phyloP scores from a whole-genome alignment of 1,140 invertebrate genomes.

The Macrosteles quadrilineatus region DNA sequence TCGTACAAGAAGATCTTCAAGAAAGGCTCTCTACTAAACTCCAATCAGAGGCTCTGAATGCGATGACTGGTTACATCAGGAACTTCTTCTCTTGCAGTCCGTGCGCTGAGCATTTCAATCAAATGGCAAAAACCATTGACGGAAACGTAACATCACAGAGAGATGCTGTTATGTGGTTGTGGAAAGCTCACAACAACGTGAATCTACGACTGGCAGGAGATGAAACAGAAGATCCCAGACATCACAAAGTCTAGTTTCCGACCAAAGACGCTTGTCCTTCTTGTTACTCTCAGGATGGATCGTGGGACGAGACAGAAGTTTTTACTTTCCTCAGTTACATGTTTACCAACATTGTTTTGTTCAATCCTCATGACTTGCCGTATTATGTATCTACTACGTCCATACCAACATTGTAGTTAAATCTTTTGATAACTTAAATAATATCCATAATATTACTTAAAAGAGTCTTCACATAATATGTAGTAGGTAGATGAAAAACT shows the following conservation, averaged over 20 bases:
- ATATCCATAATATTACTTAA: no score
- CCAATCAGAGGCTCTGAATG: constrained; percentile 69
- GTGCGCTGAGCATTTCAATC: constrained; percentile 83
- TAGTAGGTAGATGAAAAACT: no score
- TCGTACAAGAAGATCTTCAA: constrained; percentile 55
- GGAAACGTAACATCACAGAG: constrained; percentile 66
- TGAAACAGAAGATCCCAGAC: constrained; percentile 83
- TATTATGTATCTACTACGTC: no score
- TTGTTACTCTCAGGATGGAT: constrained; percentile 58
- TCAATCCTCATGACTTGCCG: no score
- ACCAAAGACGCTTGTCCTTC: constrained; percentile 63
- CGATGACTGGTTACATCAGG: constrained; percentile 87
- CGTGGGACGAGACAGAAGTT: not conserved
- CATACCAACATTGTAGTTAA: no score
- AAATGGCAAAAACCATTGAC: constrained; percentile 73
- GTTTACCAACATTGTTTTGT: not conserved
- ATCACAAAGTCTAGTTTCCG: constrained; percentile 93
- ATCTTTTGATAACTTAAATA: no score
- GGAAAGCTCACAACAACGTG: constrained; percentile 92
- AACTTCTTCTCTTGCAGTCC: constrained; percentile 93
- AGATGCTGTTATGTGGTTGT: constrained; percentile 89
- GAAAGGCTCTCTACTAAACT: constrained; percentile 42
- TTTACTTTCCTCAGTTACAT: not conserved
- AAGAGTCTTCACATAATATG: no score
- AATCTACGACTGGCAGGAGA: constrained; percentile 86